phyloP scores from a whole-genome alignment of 1,140 invertebrate genomes.

The Coboldia fuscipes region DNA sequence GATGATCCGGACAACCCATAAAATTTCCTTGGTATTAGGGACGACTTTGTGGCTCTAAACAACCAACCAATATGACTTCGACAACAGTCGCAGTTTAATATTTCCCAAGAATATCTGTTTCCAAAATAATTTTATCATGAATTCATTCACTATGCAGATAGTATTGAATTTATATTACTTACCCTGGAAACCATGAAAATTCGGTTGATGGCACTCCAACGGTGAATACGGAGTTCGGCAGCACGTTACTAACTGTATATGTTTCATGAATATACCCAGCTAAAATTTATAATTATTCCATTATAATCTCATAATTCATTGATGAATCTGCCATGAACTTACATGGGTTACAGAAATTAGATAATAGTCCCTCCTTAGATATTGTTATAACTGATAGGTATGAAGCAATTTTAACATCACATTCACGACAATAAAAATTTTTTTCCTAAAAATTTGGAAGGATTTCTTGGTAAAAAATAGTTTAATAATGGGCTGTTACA shows the following conservation, averaged over 20 bases:
- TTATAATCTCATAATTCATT: not conserved
- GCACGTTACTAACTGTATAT: slow-evolving; percentile 42
- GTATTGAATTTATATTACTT: slow-evolving; percentile 10
- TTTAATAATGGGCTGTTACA: slow-evolving; percentile 3
- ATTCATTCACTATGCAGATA: not conserved
- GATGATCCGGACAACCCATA: slow-evolving; percentile 38
- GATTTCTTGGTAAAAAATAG: slow-evolving; percentile 11
- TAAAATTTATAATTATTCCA: slow-evolving; percentile 8
- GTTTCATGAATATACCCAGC: slow-evolving; percentile 62
- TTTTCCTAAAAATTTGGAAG: no score
- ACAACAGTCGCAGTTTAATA: slow-evolving; percentile 43
- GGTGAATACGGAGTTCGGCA: slow-evolving; percentile 27
- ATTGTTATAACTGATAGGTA: slow-evolving; percentile 57
- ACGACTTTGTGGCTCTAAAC: slow-evolving; percentile 37
- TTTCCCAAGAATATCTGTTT: slow-evolving; percentile 61
- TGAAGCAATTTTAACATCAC: slow-evolving; percentile 34
- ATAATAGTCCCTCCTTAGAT: slow-evolving; percentile 58
- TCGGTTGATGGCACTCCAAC: slow-evolving; percentile 35
- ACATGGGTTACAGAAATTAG: slow-evolving; percentile 60
- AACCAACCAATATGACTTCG: slow-evolving; percentile 54
- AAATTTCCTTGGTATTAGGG: slow-evolving; percentile 42
- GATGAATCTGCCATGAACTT: slow-evolving; percentile 2
- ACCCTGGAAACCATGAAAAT: slow-evolving; percentile 75
- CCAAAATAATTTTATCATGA: slow-evolving; percentile 3
- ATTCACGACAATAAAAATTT: slow-evolving; percentile 39